Evolutionary conservation across 2,797 vertebrate species (phyloP).

Genomic region (Staurois parvus): DNA sequence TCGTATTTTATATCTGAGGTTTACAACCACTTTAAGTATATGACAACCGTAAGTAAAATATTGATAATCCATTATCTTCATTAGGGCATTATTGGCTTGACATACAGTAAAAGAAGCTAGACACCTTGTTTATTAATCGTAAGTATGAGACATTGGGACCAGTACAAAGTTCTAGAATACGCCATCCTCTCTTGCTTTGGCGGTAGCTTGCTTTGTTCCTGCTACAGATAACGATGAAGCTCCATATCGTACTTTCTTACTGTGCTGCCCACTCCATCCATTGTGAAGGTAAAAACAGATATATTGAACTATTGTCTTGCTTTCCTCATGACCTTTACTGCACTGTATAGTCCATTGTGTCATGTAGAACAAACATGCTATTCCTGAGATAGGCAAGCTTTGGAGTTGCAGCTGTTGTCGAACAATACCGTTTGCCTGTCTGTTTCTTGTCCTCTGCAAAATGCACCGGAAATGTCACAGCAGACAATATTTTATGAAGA

Average conservation of each 20-base stretch:
- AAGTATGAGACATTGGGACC: not conserved
- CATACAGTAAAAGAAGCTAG: too few species aligned
- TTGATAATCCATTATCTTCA: not conserved
- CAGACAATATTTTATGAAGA: not conserved
- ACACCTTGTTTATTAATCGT: not conserved
- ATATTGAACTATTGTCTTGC: not conserved
- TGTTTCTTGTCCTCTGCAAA: not conserved
- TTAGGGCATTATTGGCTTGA: not conserved
- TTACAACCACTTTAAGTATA: too few species aligned
- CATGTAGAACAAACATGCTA: not conserved
- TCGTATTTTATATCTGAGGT: too few species aligned
- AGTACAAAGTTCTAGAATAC: not conserved
- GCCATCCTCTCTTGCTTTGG: not conserved
- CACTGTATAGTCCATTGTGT: conserved; percentile 9
- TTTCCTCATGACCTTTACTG: conserved; percentile 1
- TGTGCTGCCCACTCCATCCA: not conserved
- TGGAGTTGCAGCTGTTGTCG: not conserved
- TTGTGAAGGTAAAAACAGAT: not conserved
- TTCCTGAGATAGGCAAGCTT: not conserved
- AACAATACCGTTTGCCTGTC: not conserved
- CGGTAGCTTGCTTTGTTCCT: not conserved
- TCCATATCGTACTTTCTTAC: not conserved
- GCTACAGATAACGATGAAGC: not conserved
- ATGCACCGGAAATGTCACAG: not conserved
- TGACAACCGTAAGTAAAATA: not conserved